Conservation (phyloP, 2,888 invertebrate genomes). For the Coecobrya sp. region DNA sequence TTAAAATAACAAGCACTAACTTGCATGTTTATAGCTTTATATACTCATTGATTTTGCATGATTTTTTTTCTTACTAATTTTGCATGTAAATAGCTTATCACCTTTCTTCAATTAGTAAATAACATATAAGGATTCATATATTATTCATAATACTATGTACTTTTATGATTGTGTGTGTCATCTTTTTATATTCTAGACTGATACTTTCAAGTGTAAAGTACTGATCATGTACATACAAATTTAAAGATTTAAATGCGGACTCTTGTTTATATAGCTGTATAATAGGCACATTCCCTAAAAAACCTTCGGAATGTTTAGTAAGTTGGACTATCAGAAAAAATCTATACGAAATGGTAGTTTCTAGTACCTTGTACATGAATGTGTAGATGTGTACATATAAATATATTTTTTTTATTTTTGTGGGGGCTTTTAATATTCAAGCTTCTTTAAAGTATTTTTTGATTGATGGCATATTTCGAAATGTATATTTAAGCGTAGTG, state of each 20-base stretch:
- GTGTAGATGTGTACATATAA: conserved; percentile 42
- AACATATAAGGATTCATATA: too few species aligned
- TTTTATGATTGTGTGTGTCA: too few species aligned
- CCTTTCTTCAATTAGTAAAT: too few species aligned
- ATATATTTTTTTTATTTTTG: conserved; percentile 11
- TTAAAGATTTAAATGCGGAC: neutral
- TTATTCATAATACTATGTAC: too few species aligned
- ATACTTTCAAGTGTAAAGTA: conserved; percentile 44
- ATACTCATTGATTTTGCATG: neutral
- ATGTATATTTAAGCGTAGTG: neutral
- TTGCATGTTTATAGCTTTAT: neutral
- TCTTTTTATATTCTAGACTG: neutral
- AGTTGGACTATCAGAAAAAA: neutral
- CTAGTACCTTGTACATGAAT: neutral
- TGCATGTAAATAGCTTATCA: too few species aligned
- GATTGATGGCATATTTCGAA: conserved; percentile 6
- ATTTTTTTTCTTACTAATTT: too few species aligned
- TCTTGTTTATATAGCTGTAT: neutral
- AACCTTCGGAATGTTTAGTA: conserved; percentile 55
- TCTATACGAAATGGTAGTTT: neutral
- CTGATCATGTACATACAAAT: conserved; percentile 28
- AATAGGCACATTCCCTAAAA: conserved; percentile 57
- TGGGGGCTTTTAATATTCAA: conserved; percentile 65
- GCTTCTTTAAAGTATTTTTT: conserved; percentile 39
- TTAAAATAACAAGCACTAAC: too few species aligned